phyloP scores from a whole-genome alignment of 2,113 vertebrate species.

The Tenrec ecaudatus region DNA sequence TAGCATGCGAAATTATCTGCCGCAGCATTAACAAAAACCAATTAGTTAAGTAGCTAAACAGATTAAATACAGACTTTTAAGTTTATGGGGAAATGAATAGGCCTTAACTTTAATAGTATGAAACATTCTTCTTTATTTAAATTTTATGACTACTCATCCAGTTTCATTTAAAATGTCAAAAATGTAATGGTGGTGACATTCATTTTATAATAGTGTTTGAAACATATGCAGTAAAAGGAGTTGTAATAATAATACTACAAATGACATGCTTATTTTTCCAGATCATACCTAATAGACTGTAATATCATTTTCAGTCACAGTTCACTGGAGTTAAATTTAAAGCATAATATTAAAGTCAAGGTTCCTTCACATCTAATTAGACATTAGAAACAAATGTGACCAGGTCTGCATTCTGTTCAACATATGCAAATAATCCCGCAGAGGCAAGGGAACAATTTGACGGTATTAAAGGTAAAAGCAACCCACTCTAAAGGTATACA shows the following conservation, averaged over 20 bases:
- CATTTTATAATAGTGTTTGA: slow-evolving; percentile 77
- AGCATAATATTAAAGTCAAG: slow-evolving; percentile 80
- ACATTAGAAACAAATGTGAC: slow-evolving; percentile 79
- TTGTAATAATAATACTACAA: slow-evolving; percentile 80
- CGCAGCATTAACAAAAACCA: slow-evolving; percentile 62
- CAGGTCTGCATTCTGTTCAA: slow-evolving; percentile 78
- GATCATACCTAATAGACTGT: slow-evolving; percentile 82
- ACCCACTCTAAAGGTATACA: slow-evolving; percentile 64
- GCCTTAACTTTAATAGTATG: slow-evolving; percentile 72
- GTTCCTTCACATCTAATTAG: slow-evolving; percentile 83
- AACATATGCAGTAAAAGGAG: slow-evolving; percentile 68
- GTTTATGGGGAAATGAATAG: slow-evolving; percentile 67
- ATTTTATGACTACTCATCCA: slow-evolving; percentile 72
- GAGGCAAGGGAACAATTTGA: slow-evolving; percentile 65
- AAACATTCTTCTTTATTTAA: slow-evolving; percentile 74
- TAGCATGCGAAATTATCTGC: slow-evolving; percentile 60
- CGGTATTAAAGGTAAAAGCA: slow-evolving; percentile 76
- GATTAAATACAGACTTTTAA: slow-evolving; percentile 64
- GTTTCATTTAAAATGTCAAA: slow-evolving; percentile 80
- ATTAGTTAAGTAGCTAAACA: slow-evolving; percentile 76
- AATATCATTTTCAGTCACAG: slow-evolving; percentile 79
- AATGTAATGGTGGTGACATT: slow-evolving; percentile 63
- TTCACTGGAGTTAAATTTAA: slow-evolving; percentile 83
- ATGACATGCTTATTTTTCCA: slow-evolving; percentile 82
- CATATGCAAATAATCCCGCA: slow-evolving; percentile 74